Evolutionary conservation across 1,140 invertebrate genomes (phyloP), one percentile per base, ranked within the genome.

Genomic region (Sminthurides bifidus): DNA sequence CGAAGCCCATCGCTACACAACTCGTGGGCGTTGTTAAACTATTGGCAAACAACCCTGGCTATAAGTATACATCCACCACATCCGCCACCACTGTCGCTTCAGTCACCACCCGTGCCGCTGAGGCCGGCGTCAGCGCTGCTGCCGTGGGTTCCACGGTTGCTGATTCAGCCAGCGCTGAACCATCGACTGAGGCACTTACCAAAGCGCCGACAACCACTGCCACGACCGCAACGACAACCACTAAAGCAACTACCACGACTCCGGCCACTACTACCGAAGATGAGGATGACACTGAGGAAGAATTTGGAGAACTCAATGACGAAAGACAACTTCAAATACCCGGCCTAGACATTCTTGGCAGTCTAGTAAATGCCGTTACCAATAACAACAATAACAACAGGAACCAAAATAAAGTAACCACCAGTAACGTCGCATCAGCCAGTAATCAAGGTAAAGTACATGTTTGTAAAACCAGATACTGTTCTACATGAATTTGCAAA

Each of bases 21-120:
- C 27, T 59, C 3, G n/a, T 54, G 5, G 57, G 57, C 14, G 44
- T 59, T 14, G 57, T 59, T 6, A 54, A 53, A 26, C 40, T 59
- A 5, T 50, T 59, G 19, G 43, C 57, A 10, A 35, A 58, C 19
- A 57, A 57, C 17, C 55, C 55, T 6, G 40, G 50, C 3, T 19
- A 57, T 5, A 35, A 46, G n/a, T 58, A 48, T 30, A 52, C 56
- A 52, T 51, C 46, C 1, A 24, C 27, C 0, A 40, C 54, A 5
- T 15, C 46, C 5, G 37, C 29, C 4, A 44, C 49, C 26, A 29
- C 19, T n/a, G 27, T 24, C 3, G 37, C 41, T 23, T 44, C 35
- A 21, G 30, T 33, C 4, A 45, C 57, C 1, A 33, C 4, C 56
- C 19, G 23, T 49, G 19, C 26, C 21, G 10, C 14, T 27, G 23